Base-by-base conservation (phyloP, 2,888 invertebrate species). In the Latrodectus elegans region DNA sequence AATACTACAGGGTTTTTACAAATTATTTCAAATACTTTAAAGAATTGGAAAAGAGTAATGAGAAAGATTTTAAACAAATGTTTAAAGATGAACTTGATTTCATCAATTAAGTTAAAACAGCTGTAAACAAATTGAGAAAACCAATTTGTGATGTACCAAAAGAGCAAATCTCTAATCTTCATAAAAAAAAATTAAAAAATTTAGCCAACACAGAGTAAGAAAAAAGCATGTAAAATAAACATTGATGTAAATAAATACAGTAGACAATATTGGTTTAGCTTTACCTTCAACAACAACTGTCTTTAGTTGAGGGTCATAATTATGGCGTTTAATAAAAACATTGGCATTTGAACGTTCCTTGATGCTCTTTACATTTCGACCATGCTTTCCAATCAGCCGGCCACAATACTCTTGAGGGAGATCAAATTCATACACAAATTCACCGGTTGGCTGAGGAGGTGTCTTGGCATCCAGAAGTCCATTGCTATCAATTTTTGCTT, bases 271-370 rank as follows among this genome's bases (percentile, higher is more conserved):
- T 38, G 38, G 38, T 38, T 38, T 8, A 38, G 60, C 17, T 52
- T 67, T 92, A 94, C 96, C 96, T 94, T 96, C 95, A 91, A 97
- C 94, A 90, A 95, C 94, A 93, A 97, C 97, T 90, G 97, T 94
- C 93, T 97, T 97, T 91, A 95, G 93, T 91, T 95, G 95, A 14
- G 94, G 93, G 88, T 95, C 94, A 90, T 94, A 94, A 15, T 95
- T 95, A 93, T 96, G 96, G 91, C 95, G 94, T 91, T 95, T 95
- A n/a, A 98, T 94, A 90, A 94, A 93, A 76, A 98, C 95, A 91
- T 94, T 95, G 26, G 97, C 96, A 90, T 95, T 95, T 2, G 97
- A 95, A 92, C 95, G 95, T 53, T 94, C 93, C 92, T 96, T 96
- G 67, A 93, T 95, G 91, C 94, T 94, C 90, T 95, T 95, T n/a